These are phyloP conservation scores for Onychomys leucogaster DNA, from an alignment of 2,797 vertebrate genomes.

Conservation along the genomic window DNA sequence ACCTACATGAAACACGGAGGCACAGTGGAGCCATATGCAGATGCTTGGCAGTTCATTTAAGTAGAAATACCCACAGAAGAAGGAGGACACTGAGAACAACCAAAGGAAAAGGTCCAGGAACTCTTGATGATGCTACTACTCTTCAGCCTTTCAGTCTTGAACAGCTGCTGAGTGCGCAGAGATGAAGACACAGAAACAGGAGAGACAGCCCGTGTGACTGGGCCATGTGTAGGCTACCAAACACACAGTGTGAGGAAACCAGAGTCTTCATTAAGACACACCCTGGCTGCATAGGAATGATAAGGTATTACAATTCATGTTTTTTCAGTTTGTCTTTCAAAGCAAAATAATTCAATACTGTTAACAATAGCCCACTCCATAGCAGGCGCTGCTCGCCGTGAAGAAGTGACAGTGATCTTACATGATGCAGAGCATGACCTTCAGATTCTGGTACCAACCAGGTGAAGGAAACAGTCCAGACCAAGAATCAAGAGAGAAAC, in stretches of 20 bases:
- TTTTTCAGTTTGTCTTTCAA: constrained; percentile 40
- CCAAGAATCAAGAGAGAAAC: not conserved
- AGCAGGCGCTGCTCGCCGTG: not conserved
- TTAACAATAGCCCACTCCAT: constrained; percentile 8
- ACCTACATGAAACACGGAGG: not conserved
- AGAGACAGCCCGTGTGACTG: not conserved
- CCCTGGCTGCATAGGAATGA: not conserved
- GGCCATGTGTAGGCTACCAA: fast-evolving
- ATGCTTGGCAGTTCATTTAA: not conserved
- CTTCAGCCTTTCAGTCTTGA: not conserved
- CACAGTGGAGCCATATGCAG: not conserved
- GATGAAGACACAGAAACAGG: not conserved
- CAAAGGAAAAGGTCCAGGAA: not conserved
- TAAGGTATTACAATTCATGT: not conserved
- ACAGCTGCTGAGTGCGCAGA: not conserved
- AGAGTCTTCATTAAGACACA: not conserved
- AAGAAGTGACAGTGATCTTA: not conserved
- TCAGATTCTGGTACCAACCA: not conserved
- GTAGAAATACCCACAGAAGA: not conserved
- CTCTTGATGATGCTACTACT: not conserved
- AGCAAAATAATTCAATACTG: constrained; percentile 30
- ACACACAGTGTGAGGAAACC: not conserved
- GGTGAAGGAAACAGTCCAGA: not conserved
- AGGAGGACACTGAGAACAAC: not conserved
- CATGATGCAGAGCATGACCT: not conserved